Evolutionary conservation across 2,113 vertebrate genomes (phyloP).

Genomic region (Mobula birostris): DNA sequence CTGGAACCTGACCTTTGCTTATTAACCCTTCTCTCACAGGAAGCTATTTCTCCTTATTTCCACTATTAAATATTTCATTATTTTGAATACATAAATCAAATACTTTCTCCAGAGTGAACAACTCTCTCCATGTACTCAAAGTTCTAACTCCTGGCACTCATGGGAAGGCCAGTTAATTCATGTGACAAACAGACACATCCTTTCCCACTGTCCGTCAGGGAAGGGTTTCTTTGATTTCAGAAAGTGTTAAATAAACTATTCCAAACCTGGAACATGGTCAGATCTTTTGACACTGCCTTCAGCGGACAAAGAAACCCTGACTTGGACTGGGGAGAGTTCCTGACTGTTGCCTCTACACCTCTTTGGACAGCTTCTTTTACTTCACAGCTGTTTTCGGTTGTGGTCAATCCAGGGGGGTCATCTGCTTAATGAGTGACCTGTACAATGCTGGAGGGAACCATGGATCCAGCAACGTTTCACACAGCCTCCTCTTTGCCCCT

Average conservation of each 20-base stretch:
- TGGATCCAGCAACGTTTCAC: too few relatives aligned
- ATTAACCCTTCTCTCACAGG: too few relatives aligned
- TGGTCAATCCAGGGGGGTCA: background rate
- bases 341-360: background rate
- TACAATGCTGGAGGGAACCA: too few relatives aligned
- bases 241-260: background rate
- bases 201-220: background rate
- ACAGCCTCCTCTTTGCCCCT: too few relatives aligned
- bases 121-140: background rate
- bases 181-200: background rate
- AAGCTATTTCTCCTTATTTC: too few relatives aligned
- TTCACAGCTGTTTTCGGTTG: background rate
- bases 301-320: background rate
- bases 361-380: background rate
- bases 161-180: too few relatives aligned
- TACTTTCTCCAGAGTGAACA: background rate
- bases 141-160: background rate
- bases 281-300: background rate
- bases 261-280: background rate
- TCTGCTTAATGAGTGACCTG: too few relatives aligned
- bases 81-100: too few relatives aligned
- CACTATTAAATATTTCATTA: too few relatives aligned
- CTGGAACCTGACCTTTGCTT: too few relatives aligned
- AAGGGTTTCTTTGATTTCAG: background rate
- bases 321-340: background rate